Conservation (phyloP, 2,888 invertebrate species). For the Drosophila leonis region DNA sequence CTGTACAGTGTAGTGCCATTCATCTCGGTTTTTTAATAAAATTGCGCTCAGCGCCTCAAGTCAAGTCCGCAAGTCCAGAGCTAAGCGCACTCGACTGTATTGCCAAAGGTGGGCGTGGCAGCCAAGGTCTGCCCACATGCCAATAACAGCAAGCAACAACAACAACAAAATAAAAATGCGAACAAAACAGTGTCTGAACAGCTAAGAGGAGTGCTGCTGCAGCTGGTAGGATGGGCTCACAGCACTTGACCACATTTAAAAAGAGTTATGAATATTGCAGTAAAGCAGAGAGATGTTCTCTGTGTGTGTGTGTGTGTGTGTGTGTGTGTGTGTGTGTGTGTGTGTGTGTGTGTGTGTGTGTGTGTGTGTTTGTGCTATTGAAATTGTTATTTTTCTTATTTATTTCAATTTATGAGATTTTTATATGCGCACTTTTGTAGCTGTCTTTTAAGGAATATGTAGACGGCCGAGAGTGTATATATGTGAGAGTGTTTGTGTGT, state of each 20-base stretch:
- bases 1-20: slow-evolving; percentile 42
- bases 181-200: slow-evolving; percentile 21
- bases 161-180: too few species aligned
- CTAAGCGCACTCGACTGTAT: slow-evolving; percentile 56
- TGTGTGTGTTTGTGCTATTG: slow-evolving; percentile 44
- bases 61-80: slow-evolving; percentile 25
- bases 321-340: slow-evolving; percentile 31
- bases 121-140: slow-evolving; percentile 44
- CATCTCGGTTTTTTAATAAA: slow-evolving; percentile 74
- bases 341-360: slow-evolving; percentile 17
- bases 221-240: not conserved
- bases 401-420: slow-evolving; percentile 80
- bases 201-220: not conserved
- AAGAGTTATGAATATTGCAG: slow-evolving; percentile 80
- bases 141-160: slow-evolving; percentile 45
- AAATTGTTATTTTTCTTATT: slow-evolving; percentile 79
- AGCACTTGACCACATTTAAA: slow-evolving; percentile 80
- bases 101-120: slow-evolving; percentile 44
- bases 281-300: slow-evolving; percentile 23
- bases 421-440: slow-evolving; percentile 73
- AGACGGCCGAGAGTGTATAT: not conserved
- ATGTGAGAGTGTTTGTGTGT: slow-evolving; percentile 2
- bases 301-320: slow-evolving; percentile 11
- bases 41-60: slow-evolving; percentile 55
- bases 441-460: slow-evolving; percentile 22